These are phyloP conservation scores for Spea hammondii DNA, from an alignment of 2,797 vertebrate species.

Conservation along the genomic window DNA sequence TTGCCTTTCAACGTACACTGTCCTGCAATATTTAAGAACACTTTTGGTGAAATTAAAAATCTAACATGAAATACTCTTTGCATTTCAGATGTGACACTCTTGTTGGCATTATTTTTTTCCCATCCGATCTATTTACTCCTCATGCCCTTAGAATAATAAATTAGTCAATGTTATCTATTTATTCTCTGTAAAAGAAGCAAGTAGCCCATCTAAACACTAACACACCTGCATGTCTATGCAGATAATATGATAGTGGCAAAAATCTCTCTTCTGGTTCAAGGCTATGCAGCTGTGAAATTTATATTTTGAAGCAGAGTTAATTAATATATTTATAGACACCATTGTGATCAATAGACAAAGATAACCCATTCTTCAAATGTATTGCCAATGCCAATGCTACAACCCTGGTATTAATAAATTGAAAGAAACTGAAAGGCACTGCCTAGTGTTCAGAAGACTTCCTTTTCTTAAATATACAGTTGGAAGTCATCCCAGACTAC, in stretches of 20 bases:
- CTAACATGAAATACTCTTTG: no score
- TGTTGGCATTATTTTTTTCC: no score
- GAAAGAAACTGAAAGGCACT: slow-evolving; percentile 18
- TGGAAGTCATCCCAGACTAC: slow-evolving; percentile 39
- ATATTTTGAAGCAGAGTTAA: not conserved
- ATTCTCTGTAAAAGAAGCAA: no score
- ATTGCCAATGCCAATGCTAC: not conserved
- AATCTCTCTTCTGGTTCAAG: not conserved
- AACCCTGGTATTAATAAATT: not conserved
- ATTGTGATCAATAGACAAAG: not conserved
- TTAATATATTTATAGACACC: not conserved
- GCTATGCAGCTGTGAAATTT: not conserved
- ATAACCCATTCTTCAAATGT: not conserved
- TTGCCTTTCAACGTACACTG: no score
- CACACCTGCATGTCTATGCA: no score
- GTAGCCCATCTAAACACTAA: no score
- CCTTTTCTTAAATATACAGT: slow-evolving; percentile 46
- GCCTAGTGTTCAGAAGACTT: slow-evolving; percentile 37
- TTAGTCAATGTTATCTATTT: no score
- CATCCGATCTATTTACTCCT: no score
- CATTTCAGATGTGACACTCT: no score
- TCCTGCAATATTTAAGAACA: no score
- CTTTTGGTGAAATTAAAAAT: no score
- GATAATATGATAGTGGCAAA: not conserved
- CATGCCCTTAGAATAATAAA: no score